A percentile compares a stretch with the other conserved stretches of the same genome.
phyloP scores from a whole-genome alignment of 2,888 invertebrate species.

The Sturmia bella region DNA sequence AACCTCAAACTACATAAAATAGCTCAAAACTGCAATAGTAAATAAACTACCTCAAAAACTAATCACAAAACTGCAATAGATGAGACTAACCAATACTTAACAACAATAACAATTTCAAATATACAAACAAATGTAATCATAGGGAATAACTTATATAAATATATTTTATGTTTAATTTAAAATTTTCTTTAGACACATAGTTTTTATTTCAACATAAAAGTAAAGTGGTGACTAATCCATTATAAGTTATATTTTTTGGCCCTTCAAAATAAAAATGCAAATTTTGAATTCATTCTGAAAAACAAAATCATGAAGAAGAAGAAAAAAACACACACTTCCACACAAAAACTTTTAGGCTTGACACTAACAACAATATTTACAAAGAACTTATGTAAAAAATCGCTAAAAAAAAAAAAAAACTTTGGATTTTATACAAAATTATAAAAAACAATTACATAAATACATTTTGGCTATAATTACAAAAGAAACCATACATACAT shows the following conservation, averaged over 20 bases:
- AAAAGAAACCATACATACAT: conserved; percentile 50
- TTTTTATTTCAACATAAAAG: conserved; percentile 58
- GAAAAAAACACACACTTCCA: too few relatives aligned
- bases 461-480: conserved; percentile 68
- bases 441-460: conserved; percentile 50
- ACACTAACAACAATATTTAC: conserved; percentile 73
- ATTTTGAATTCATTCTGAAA: conserved; percentile 67
- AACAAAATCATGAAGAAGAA: conserved; percentile 27
- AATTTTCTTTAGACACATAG: conserved; percentile 40
- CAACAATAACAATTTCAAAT: conserved; percentile 59
- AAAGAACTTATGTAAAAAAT: conserved; percentile 74
- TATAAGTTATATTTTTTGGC: conserved; percentile 61
- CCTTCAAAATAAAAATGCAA: conserved; percentile 62
- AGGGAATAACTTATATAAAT: conserved; percentile 42
- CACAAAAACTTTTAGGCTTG: conserved; percentile 71
- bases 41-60: conserved; percentile 81
- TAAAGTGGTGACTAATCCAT: conserved; percentile 75
- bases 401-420: conserved; percentile 64
- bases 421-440: conserved; percentile 68
- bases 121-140: conserved; percentile 47
- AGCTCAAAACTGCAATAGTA: conserved; percentile 80
- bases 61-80: conserved; percentile 70
- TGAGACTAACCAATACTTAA: conserved; percentile 68
- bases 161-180: conserved; percentile 1
- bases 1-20: conserved; percentile 68